Conservation (phyloP, 64 coral and sea anemone genomes). For the Platygyra sinensis region DNA sequence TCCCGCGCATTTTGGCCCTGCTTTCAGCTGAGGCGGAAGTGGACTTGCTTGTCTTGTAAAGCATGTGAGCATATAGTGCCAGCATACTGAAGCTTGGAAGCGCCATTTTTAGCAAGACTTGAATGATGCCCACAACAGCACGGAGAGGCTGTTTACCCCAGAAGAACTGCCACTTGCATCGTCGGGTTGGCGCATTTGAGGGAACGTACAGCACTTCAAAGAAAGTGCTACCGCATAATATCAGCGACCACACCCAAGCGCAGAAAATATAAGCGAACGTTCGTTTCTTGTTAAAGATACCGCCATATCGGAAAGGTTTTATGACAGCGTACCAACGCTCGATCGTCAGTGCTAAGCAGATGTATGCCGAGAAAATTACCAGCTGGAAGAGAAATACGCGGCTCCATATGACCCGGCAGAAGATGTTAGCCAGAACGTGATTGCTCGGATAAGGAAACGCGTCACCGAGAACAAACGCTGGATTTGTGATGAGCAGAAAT, state of each 20-base stretch:
- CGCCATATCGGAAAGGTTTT: not conserved
- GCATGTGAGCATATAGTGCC: constrained; percentile 10
- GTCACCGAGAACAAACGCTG: constrained; percentile 26
- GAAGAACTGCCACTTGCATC: not conserved
- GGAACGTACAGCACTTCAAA: constrained; percentile 7
- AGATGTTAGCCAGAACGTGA: not conserved
- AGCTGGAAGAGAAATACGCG: constrained; percentile 23
- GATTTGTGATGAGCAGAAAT: not conserved
- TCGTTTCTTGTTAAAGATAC: not conserved
- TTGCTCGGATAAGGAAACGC: constrained; percentile 15
- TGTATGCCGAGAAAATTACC: constrained; percentile 31
- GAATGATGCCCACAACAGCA: not conserved
- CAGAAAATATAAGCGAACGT: not conserved
- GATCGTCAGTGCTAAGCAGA: not conserved
- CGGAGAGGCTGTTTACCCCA: not conserved
- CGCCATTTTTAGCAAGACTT: constrained; percentile 2
- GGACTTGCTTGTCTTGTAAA: not conserved
- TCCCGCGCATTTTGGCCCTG: constrained; percentile 33
- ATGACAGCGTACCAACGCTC: constrained; percentile 35
- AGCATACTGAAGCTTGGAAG: constrained; percentile 19
- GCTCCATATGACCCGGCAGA: not conserved
- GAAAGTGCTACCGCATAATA: not conserved
- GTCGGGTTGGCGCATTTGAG: not conserved
- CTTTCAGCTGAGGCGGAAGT: not conserved
- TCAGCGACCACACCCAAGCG: not conserved